Percentiles rank a stretch among this genome's conserved stretches.
These are phyloP conservation scores for Chydorus sphaericus DNA, from an alignment of 2,888 invertebrate species.

Conservation along the genomic window DNA sequence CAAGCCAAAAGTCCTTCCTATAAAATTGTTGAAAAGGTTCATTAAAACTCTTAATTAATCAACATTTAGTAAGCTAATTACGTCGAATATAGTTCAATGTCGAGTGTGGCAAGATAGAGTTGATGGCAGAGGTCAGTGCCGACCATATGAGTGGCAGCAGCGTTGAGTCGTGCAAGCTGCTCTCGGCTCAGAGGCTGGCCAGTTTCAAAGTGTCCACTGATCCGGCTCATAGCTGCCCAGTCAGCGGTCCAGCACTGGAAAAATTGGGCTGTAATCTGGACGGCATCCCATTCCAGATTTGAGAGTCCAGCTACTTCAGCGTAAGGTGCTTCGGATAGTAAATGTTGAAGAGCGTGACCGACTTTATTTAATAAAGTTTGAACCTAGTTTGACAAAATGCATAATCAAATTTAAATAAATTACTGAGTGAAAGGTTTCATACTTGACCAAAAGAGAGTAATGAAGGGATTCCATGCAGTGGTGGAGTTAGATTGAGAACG, in stretches of 20 bases:
- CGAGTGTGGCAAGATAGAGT: slow-evolving; percentile 64
- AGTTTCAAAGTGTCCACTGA: slow-evolving; percentile 60
- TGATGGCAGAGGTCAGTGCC: slow-evolving; percentile 65
- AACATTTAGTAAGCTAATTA: slow-evolving; percentile 25
- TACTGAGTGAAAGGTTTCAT: slow-evolving; percentile 7
- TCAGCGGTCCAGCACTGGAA: slow-evolving; percentile 53
- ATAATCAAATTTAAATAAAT: background rate
- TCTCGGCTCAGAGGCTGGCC: slow-evolving; percentile 53
- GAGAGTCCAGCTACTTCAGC: slow-evolving; percentile 70
- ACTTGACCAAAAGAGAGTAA: slow-evolving; percentile 63
- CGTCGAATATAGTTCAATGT: slow-evolving; percentile 64
- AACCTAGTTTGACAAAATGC: background rate
- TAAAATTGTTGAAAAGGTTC: slow-evolving; percentile 16
- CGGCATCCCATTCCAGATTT: slow-evolving; percentile 88
- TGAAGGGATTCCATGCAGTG: slow-evolving; percentile 45
- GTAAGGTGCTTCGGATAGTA: slow-evolving; percentile 66
- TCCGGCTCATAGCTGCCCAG: slow-evolving; percentile 41
- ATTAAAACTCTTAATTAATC: slow-evolving; percentile 10
- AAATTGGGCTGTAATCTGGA: slow-evolving; percentile 66
- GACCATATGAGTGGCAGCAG: slow-evolving; percentile 54
- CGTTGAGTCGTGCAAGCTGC: slow-evolving; percentile 44
- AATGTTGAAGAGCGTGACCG: slow-evolving; percentile 71
- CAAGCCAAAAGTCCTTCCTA: slow-evolving; percentile 64
- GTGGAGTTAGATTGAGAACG: slow-evolving; percentile 65
- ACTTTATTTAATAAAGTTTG: slow-evolving; percentile 38